Conservation (phyloP, 2,113 vertebrate species). For the Bujurquina vittata region DNA sequence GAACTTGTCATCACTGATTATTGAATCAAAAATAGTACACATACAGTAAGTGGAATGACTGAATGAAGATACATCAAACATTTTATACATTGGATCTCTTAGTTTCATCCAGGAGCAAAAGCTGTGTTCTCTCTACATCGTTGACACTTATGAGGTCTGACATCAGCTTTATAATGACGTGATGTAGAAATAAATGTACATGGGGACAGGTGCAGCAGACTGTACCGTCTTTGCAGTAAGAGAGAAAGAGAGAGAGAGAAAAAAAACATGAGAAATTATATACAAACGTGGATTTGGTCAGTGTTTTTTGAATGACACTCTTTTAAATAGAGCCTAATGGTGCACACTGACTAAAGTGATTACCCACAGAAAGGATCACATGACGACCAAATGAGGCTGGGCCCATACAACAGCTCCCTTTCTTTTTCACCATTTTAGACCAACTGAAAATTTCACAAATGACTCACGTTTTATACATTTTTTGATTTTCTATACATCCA, state of each 20-base stretch:
- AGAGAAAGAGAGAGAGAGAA: conserved; percentile 25
- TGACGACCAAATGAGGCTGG: not conserved
- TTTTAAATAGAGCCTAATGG: not conserved
- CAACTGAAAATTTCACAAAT: not conserved
- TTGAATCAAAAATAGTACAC: conserved; percentile 55
- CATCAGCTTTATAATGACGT: conserved; percentile 58
- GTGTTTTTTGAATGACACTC: not conserved
- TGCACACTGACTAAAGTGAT: not conserved
- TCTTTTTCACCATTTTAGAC: not conserved
- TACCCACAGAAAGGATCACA: conserved; percentile 10
- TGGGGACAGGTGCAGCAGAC: conserved; percentile 62
- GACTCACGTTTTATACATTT: not conserved
- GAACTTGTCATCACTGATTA: conserved; percentile 30
- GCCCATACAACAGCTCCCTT: not conserved
- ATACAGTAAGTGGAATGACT: conserved; percentile 64
- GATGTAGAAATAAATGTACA: conserved; percentile 73
- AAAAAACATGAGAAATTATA: conserved; percentile 22
- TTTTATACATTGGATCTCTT: conserved; percentile 57
- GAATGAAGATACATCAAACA: conserved; percentile 59
- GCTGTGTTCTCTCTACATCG: conserved; percentile 43
- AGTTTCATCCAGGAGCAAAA: conserved; percentile 52
- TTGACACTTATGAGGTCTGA: conserved; percentile 58
- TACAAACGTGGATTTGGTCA: not conserved
- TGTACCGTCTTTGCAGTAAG: conserved; percentile 46
- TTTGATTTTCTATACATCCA: not conserved